A percentile compares a stretch with the other conserved stretches of the same genome.
phyloP scores from a whole-genome alignment of 2,113 vertebrate genomes.

The Sakesphorus luctuosus region DNA sequence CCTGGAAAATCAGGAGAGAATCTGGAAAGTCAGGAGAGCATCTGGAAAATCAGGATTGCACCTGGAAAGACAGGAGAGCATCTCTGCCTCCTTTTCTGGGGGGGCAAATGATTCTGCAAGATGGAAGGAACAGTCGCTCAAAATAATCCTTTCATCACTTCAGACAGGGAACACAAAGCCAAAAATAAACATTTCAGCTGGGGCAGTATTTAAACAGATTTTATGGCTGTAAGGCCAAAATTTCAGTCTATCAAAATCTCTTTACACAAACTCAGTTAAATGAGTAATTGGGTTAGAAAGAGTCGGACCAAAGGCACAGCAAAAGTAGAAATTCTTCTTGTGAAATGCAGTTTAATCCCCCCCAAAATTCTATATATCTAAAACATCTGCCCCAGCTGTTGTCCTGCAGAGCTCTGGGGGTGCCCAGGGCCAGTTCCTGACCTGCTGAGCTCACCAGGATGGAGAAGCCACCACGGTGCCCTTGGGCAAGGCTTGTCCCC shows the following conservation, averaged over 20 bases:
- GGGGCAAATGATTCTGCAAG: background rate
- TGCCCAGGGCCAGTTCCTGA: background rate
- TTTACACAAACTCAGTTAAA: background rate
- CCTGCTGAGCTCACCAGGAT: background rate
- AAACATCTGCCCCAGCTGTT: rapidly evolving
- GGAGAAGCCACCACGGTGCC: rapidly evolving
- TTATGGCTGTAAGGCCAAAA: background rate
- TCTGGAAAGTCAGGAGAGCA: no score
- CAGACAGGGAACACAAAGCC: slow-evolving; percentile 15
- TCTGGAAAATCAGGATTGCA: no score
- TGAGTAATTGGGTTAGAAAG: background rate
- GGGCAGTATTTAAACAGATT: background rate
- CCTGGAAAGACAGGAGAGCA: background rate
- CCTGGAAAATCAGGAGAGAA: no score
- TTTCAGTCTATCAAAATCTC: background rate
- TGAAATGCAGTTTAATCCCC: background rate
- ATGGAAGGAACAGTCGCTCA: background rate
- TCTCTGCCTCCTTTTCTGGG: background rate
- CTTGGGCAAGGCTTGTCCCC: background rate
- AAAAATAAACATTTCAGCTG: slow-evolving; percentile 3
- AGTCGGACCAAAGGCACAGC: background rate
- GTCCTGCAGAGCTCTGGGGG: background rate
- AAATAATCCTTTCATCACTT: slow-evolving; percentile 11
- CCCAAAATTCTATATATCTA: background rate
- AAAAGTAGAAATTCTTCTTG: background rate